phyloP scores from a whole-genome alignment of 2,888 invertebrate genomes.

The Nomada ruficornis region DNA sequence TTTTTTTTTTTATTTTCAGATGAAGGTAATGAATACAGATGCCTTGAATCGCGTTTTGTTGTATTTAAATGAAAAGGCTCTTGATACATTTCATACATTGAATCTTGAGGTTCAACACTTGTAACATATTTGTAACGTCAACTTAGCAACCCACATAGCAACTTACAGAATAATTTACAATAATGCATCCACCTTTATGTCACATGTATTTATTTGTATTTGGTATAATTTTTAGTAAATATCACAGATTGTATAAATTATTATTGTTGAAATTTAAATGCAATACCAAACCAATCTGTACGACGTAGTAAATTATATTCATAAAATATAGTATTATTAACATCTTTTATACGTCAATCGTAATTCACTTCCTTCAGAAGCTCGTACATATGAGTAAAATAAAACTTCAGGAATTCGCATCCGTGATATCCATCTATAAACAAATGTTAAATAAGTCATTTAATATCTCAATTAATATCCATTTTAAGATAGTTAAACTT shows the following conservation, averaged over 20 bases:
- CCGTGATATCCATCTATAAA: conserved; percentile 59
- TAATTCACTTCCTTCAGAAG: conserved; percentile 42
- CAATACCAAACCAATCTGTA: conserved; percentile 4
- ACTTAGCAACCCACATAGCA: not conserved
- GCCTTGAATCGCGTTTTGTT: conserved; percentile 75
- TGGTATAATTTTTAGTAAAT: conserved; percentile 7
- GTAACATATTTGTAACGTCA: not conserved
- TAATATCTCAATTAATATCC: not conserved
- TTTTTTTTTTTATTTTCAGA: conserved; percentile 68
- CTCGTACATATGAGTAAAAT: conserved; percentile 39
- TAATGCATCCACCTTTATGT: not conserved
- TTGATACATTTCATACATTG: conserved; percentile 72
- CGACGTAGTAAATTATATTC: conserved; percentile 4
- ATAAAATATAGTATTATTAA: conserved; percentile 35
- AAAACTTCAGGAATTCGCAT: conserved; percentile 39
- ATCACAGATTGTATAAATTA: conserved; percentile 27
- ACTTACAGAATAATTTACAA: not conserved
- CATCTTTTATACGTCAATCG: conserved; percentile 4
- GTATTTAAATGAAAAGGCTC: conserved; percentile 79
- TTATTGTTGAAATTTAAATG: conserved; percentile 2
- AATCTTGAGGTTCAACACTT: conserved; percentile 56
- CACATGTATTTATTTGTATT: conserved; percentile 23
- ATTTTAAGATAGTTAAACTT: conserved; percentile 60
- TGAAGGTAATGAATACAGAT: conserved; percentile 74
- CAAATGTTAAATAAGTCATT: conserved; percentile 3